These are phyloP conservation scores for Epiblema foenella DNA, from an alignment of 2,888 invertebrate species.

Conservation along the genomic window DNA sequence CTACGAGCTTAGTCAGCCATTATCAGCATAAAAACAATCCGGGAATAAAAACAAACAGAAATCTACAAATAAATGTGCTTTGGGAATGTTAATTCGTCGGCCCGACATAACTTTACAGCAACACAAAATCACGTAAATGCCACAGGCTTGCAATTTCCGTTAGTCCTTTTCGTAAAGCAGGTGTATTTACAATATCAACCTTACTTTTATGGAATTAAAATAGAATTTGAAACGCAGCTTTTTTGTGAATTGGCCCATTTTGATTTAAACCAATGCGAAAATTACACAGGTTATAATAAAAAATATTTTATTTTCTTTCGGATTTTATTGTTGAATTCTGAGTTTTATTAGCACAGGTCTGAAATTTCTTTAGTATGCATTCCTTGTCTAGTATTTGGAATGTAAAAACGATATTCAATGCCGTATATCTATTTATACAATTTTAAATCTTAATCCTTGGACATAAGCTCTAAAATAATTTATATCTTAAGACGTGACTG, in stretches of 20 bases:
- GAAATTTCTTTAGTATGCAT: slow-evolving; percentile 15
- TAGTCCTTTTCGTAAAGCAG: neutral
- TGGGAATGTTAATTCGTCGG: slow-evolving; percentile 7
- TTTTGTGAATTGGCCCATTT: neutral
- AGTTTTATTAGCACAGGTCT: slow-evolving; percentile 10
- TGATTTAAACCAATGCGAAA: neutral
- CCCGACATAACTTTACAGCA: neutral
- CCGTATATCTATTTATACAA: neutral
- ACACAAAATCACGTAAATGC: neutral
- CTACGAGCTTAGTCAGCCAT: neutral
- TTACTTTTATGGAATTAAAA: neutral
- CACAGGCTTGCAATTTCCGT: neutral
- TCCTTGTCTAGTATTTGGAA: slow-evolving; percentile 12
- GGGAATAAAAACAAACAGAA: slow-evolving; percentile 5
- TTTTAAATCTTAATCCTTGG: neutral
- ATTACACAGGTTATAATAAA: slow-evolving; percentile 12
- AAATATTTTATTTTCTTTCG: slow-evolving; percentile 3
- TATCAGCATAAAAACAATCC: neutral
- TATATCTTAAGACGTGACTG: slow-evolving; percentile 2
- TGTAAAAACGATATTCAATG: neutral
- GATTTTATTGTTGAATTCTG: slow-evolving; percentile 23
- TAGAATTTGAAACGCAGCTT: neutral
- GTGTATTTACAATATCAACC: too few species aligned
- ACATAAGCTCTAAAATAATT: neutral
- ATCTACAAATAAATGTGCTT: slow-evolving; percentile 13